Percentiles rank a stretch among this genome's conserved stretches.
Conservation (phyloP, 2,888 invertebrate species). For the Anticlea derivata region DNA sequence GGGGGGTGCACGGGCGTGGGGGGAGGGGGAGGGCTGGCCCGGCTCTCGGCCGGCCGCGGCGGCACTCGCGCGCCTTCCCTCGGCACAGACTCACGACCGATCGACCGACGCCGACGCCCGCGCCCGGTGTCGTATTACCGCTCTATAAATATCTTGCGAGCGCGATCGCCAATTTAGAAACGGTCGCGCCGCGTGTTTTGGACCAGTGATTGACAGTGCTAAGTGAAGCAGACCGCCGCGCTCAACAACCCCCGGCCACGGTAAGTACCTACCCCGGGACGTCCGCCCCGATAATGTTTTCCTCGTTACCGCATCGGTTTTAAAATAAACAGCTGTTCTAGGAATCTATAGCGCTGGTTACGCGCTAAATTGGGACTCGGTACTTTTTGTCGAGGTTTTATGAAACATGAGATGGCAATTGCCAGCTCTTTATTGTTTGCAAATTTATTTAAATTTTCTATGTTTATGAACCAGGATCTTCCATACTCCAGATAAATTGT, state of each 20-base stretch:
- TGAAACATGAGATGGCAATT: conserved; percentile 58
- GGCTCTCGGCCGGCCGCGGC: conserved; percentile 29
- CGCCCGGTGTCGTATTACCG: conserved; percentile 82
- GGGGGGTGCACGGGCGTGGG: conserved; percentile 38
- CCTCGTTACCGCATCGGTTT: conserved; percentile 64
- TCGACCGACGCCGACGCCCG: conserved; percentile 70
- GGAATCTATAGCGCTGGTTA: conserved; percentile 68
- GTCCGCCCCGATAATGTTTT: conserved; percentile 46
- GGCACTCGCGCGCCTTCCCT: conserved; percentile 73
- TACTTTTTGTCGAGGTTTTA: conserved; percentile 49
- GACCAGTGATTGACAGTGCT: conserved; percentile 83
- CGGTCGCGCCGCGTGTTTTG: conserved; percentile 79
- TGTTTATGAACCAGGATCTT: conserved; percentile 18
- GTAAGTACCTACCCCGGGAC: conserved; percentile 61
- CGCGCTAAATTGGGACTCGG: conserved; percentile 72
- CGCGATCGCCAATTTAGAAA: conserved; percentile 82
- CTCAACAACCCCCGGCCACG: conserved; percentile 53
- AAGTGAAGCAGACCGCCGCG: conserved; percentile 71
- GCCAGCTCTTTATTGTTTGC: conserved; percentile 16
- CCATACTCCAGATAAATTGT: conserved; percentile 1
- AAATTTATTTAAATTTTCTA: conserved; percentile 9
- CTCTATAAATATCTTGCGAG: conserved; percentile 80
- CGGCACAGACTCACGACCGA: conserved; percentile 67
- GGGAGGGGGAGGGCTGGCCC: conserved; percentile 25
- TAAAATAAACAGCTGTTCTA: conserved; percentile 80